Evolutionary conservation across 2,888 invertebrate species (phyloP).

Genomic region (Neuroscelio doddi): DNA sequence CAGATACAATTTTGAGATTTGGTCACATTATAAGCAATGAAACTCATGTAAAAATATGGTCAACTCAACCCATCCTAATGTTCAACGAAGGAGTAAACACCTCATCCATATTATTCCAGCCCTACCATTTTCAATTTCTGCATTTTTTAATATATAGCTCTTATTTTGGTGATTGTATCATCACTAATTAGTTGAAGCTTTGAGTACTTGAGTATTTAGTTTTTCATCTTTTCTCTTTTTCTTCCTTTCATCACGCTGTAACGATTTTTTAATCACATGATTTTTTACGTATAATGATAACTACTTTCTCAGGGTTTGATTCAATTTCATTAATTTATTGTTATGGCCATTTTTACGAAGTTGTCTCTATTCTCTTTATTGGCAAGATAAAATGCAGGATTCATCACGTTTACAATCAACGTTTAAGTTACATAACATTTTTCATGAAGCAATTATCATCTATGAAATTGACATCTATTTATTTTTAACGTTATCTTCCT

Average conservation of each 20-base stretch:
- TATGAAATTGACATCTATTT: too few species aligned
- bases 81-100: conserved; percentile 7
- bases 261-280: background rate
- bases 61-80: conserved; percentile 37
- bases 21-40: background rate
- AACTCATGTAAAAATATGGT: background rate
- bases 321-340: background rate
- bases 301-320: conserved; percentile 8
- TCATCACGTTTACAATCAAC: too few species aligned
- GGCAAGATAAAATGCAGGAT: too few species aligned
- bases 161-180: conserved; percentile 6
- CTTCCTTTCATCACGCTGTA: conserved; percentile 1
- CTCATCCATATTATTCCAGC: conserved; percentile 1
- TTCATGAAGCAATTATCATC: too few species aligned
- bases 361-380: too few species aligned
- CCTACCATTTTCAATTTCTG: conserved; percentile 2
- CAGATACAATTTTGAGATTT: background rate
- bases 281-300: background rate
- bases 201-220: conserved; percentile 8
- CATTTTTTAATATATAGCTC: conserved; percentile 26
- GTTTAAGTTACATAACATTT: too few species aligned
- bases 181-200: conserved; percentile 34
- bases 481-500: too few species aligned
- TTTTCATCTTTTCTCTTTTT: background rate
- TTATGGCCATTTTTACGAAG: background rate